phyloP scores from a whole-genome alignment of 2,797 vertebrate genomes.

The Spinibarbus caldwelli region DNA sequence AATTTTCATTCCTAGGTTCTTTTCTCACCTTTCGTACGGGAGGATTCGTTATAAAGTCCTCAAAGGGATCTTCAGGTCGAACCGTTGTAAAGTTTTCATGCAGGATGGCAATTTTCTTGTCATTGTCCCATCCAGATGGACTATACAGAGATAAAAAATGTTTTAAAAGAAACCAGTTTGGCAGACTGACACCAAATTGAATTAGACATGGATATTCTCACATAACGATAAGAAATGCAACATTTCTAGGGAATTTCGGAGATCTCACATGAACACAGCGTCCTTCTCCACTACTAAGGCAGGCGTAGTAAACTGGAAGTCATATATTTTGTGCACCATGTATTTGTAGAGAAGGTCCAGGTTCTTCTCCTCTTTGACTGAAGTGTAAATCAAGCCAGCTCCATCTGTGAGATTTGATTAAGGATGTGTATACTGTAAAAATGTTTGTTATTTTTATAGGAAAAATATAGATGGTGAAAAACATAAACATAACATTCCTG shows the following conservation, averaged over 20 bases:
- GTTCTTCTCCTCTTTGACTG: conserved; percentile 99
- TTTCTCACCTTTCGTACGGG: conserved; percentile 91
- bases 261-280: conserved; percentile 96
- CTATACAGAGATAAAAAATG: conserved; percentile 67
- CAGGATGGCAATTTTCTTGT: conserved; percentile 98
- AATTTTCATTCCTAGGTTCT: neutral
- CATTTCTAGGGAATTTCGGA: neutral
- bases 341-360: conserved; percentile 97
- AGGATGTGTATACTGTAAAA: conserved; percentile 64
- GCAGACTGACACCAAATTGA: neutral
- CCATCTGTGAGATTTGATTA: conserved; percentile 87
- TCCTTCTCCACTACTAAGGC: conserved; percentile 99
- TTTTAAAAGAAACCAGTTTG: neutral
- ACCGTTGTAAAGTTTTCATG: conserved; percentile 95
- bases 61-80: conserved; percentile 92
- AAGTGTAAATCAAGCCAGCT: conserved; percentile 97
- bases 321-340: conserved; percentile 96
- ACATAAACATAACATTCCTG: too few relatives aligned
- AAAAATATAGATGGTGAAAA: too few relatives aligned
- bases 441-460: too few relatives aligned
- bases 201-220: neutral
- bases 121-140: conserved; percentile 99
- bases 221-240: neutral
- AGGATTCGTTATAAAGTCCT: conserved; percentile 93
- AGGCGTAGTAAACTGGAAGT: conserved; percentile 91